These are phyloP conservation scores for Acromyrmex heyeri DNA, from an alignment of 1,140 invertebrate genomes.

Conservation along the genomic window DNA sequence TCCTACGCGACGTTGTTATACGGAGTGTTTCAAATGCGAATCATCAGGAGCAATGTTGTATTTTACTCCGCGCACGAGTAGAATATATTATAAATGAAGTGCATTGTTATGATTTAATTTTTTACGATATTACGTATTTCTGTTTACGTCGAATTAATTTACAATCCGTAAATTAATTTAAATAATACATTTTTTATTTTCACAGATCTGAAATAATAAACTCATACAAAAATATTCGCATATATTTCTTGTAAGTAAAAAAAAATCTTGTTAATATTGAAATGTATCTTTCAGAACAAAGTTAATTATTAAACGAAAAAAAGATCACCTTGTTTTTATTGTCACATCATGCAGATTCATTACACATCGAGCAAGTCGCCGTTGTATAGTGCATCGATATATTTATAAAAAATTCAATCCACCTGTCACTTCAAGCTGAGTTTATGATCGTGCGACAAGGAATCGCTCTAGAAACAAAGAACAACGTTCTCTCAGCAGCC, in stretches of 20 bases:
- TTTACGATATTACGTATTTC: background rate
- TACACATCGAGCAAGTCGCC: background rate
- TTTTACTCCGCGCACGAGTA: background rate
- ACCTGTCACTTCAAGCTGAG: slow-evolving; percentile 22
- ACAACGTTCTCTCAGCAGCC: background rate
- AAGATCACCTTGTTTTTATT: slow-evolving; percentile 1
- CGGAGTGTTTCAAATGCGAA: background rate
- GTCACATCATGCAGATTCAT: background rate
- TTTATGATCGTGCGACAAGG: slow-evolving; percentile 41
- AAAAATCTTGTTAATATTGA: background rate
- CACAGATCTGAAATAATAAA: background rate
- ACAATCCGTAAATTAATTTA: background rate
- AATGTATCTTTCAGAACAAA: background rate
- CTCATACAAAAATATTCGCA: background rate
- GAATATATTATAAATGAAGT: background rate
- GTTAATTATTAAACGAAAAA: background rate
- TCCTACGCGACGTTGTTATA: background rate
- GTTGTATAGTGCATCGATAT: slow-evolving; percentile 7
- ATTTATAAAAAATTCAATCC: slow-evolving; percentile 44
- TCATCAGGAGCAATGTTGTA: background rate
- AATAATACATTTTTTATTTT: background rate
- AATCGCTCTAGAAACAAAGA: slow-evolving; percentile 14
- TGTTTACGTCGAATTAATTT: background rate
- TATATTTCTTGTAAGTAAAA: background rate
- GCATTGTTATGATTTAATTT: background rate